These are phyloP conservation scores for Drosophila sechellia DNA, from an alignment of 1,140 invertebrate species.

Conservation along the genomic window DNA sequence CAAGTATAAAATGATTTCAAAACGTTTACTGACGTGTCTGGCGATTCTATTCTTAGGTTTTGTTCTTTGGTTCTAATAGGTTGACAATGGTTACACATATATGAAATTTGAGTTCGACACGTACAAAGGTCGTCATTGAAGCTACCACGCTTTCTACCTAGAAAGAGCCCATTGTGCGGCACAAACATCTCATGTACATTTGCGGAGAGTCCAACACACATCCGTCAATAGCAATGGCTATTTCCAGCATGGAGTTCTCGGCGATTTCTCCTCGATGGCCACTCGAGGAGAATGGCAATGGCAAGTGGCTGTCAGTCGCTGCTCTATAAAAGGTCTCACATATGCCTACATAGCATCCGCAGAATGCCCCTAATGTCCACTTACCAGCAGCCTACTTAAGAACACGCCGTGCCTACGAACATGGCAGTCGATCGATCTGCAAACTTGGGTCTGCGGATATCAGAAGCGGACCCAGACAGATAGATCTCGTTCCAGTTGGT, in stretches of 20 bases:
- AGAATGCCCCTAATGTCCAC: conserved; percentile 79
- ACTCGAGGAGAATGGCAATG: conserved; percentile 53
- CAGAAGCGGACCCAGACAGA: conserved; percentile 7
- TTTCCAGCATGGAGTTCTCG: conserved; percentile 58
- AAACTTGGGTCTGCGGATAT: conserved; percentile 10
- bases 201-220: conserved; percentile 22
- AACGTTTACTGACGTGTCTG: no score
- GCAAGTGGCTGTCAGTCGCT: conserved; percentile 64
- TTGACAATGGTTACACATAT: not conserved
- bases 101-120: not conserved
- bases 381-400: conserved; percentile 73
- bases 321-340: conserved; percentile 77
- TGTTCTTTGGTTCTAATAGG: no score
- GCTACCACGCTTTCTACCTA: conserved; percentile 19
- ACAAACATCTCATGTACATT: conserved; percentile 15
- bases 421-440: conserved; percentile 36
- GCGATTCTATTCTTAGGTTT: no score
- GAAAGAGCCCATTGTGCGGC: conserved; percentile 1
- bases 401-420: conserved; percentile 74
- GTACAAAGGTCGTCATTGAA: conserved; percentile 2
- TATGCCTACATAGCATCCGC: conserved; percentile 63
- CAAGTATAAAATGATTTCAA: no score
- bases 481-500: conserved; percentile 22
- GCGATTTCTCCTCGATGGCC: conserved; percentile 57
- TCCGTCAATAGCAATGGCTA: conserved; percentile 38